phyloP scores from a whole-genome alignment of 2,113 vertebrate genomes.

The Gobiocypris rarus region DNA sequence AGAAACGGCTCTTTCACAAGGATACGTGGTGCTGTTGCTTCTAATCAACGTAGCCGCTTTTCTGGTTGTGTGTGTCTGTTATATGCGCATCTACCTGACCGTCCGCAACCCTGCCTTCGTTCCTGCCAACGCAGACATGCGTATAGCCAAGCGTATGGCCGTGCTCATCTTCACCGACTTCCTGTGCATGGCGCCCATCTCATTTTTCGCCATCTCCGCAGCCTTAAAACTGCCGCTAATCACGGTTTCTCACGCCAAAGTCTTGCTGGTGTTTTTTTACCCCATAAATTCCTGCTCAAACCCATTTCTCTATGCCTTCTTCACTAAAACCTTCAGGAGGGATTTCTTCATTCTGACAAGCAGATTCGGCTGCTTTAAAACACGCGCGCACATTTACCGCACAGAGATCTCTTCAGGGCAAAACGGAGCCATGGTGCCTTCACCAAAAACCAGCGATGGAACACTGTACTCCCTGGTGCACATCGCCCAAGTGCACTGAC shows the following conservation, averaged over 20 bases:
- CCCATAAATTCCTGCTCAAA: slow-evolving; percentile 97
- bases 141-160: slow-evolving; percentile 94
- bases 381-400: slow-evolving; percentile 87
- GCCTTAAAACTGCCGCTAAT: slow-evolving; percentile 93
- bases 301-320: slow-evolving; percentile 96
- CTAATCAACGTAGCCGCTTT: slow-evolving; percentile 92
- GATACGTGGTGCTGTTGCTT: slow-evolving; percentile 86
- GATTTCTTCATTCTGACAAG: slow-evolving; percentile 93
- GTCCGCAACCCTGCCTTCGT: slow-evolving; percentile 86
- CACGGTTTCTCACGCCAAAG: slow-evolving; percentile 90
- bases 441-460: slow-evolving; percentile 76
- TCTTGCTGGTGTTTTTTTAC: slow-evolving; percentile 94
- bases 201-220: slow-evolving; percentile 95
- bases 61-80: slow-evolving; percentile 87
- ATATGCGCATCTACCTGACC: slow-evolving; percentile 89
- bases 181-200: slow-evolving; percentile 96
- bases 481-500: slow-evolving; percentile 72
- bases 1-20: slow-evolving; percentile 80
- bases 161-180: slow-evolving; percentile 96
- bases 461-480: slow-evolving; percentile 79
- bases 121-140: slow-evolving; percentile 86
- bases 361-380: slow-evolving; percentile 89
- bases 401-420: slow-evolving; percentile 88
- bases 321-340: slow-evolving; percentile 91
- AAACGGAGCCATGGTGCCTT: slow-evolving; percentile 77